A percentile compares a stretch with the other conserved stretches of the same genome.
phyloP scores from a whole-genome alignment of 2,113 vertebrate species.

The Arenaria interpres region DNA sequence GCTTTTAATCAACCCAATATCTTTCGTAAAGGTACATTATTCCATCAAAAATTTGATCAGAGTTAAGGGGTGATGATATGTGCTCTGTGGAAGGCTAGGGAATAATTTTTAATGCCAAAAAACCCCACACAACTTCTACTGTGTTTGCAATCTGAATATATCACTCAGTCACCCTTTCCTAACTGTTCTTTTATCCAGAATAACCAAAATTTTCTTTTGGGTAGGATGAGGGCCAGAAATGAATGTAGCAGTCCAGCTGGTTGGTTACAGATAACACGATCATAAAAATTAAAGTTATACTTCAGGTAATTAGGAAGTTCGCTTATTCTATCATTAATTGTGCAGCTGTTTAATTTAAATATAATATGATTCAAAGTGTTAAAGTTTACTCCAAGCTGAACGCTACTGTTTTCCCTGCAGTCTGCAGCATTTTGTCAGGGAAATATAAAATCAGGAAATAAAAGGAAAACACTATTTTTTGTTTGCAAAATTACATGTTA shows the following conservation, averaged over 20 bases:
- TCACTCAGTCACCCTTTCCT: not conserved
- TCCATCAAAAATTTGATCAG: not conserved
- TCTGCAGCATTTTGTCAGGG: slow-evolving; percentile 46
- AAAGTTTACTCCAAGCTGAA: slow-evolving; percentile 34
- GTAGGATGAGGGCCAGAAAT: slow-evolving; percentile 3
- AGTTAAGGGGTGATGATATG: not conserved
- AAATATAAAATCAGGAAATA: slow-evolving; percentile 62
- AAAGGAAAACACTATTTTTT: slow-evolving; percentile 65
- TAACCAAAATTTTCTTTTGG: not conserved
- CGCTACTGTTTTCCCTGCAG: slow-evolving; percentile 48
- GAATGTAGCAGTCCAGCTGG: slow-evolving; percentile 33
- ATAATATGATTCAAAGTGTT: slow-evolving; percentile 59
- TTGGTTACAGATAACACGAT: slow-evolving; percentile 40
- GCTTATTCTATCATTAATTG: slow-evolving; percentile 59
- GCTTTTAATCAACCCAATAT: not conserved
- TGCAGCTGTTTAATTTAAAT: slow-evolving; percentile 66
- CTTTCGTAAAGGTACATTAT: not conserved
- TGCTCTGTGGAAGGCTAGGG: not conserved
- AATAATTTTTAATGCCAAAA: not conserved
- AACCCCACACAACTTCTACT: not conserved
- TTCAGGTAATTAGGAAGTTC: slow-evolving; percentile 55
- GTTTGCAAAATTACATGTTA: slow-evolving; percentile 68
- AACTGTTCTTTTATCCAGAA: not conserved
- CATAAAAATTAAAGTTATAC: slow-evolving; percentile 55
- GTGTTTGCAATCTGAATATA: not conserved